Conservation (phyloP, 2,113 vertebrate species). For the Lynx canadensis region DNA sequence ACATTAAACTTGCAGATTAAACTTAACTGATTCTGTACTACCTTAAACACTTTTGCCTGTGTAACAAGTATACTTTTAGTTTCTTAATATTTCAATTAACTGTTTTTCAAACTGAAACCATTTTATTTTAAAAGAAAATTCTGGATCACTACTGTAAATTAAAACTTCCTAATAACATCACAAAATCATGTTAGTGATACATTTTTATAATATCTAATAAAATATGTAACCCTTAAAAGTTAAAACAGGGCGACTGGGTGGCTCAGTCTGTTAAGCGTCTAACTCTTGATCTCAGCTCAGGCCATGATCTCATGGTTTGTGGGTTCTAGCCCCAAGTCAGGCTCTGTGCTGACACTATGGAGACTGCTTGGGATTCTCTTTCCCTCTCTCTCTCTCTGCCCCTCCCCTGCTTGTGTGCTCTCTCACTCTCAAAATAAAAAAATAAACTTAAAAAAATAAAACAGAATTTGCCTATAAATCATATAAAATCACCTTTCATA, state of each 20-base stretch:
- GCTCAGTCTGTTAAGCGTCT: too few relatives aligned
- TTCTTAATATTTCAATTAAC: constrained; percentile 27
- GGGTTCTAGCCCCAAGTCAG: too few relatives aligned
- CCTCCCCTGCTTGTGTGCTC: too few relatives aligned
- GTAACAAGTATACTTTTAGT: not conserved
- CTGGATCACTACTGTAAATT: not conserved
- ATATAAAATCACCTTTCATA: constrained; percentile 9
- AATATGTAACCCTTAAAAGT: not conserved
- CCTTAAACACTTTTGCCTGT: constrained; percentile 15
- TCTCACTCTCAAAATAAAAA: too few relatives aligned
- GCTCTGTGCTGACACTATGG: too few relatives aligned
- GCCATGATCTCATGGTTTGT: too few relatives aligned
- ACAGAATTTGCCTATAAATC: not conserved
- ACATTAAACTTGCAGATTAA: not conserved
- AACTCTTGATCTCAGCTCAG: too few relatives aligned
- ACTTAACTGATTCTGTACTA: not conserved
- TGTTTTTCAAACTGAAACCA: constrained; percentile 13
- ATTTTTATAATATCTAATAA: constrained; percentile 5
- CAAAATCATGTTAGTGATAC: not conserved
- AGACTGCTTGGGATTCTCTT: too few relatives aligned
- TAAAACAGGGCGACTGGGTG: not conserved
- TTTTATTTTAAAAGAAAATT: constrained; percentile 47
- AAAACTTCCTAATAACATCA: not conserved
- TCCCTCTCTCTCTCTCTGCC: too few relatives aligned
- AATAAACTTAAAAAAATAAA: not conserved